Evolutionary conservation across 2,113 vertebrate genomes (phyloP).

Genomic region (Hyla sarda): DNA sequence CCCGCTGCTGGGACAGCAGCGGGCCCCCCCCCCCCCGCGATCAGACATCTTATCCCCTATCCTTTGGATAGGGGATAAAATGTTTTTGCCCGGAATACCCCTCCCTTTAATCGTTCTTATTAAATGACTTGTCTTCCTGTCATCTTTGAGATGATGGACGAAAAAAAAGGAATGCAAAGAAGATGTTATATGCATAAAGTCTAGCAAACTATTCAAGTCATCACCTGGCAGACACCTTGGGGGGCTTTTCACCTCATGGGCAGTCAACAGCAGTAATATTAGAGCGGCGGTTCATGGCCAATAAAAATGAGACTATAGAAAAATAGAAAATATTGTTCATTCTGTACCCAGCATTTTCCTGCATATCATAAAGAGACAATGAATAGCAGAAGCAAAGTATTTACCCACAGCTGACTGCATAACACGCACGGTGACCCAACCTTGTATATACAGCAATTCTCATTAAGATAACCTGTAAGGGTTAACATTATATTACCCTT

Average conservation of each 20-base stretch:
- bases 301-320: not conserved
- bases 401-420: not conserved
- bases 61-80: too few species aligned
- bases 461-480: too few species aligned
- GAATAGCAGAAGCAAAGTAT: not conserved
- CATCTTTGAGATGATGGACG: slow-evolving; percentile 14
- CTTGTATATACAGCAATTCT: not conserved
- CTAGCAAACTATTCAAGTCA: slow-evolving; percentile 20
- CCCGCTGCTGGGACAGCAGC: too few species aligned
- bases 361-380: not conserved
- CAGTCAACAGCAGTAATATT: slow-evolving; percentile 30
- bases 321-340: not conserved
- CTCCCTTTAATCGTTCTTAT: slow-evolving; percentile 15
- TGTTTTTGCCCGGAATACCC: too few species aligned
- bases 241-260: slow-evolving; percentile 26
- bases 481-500: too few species aligned
- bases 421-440: not conserved
- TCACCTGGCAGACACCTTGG: slow-evolving; percentile 1
- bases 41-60: too few species aligned
- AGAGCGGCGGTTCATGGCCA: slow-evolving; percentile 20
- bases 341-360: not conserved
- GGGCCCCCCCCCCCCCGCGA: too few species aligned
- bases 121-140: slow-evolving; percentile 14
- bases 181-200: not conserved
- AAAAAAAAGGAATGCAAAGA: slow-evolving; percentile 31